Conservation (phyloP, 1,140 invertebrate species). For the Meloidogyne chitwoodi region DNA sequence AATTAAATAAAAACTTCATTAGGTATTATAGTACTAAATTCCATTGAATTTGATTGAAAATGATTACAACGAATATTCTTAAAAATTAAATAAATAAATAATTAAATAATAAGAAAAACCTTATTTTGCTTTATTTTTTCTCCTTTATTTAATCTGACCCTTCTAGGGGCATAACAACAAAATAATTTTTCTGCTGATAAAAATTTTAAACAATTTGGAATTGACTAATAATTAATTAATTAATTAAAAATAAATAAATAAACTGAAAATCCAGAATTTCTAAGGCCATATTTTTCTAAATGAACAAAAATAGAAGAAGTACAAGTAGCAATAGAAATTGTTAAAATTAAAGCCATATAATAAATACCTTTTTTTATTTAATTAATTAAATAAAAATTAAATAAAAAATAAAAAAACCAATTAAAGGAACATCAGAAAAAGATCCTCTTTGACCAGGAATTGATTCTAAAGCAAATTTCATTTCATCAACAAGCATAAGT, state of each 20-base stretch:
- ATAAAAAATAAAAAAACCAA: slow-evolving; percentile 34
- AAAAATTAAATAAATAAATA: neutral
- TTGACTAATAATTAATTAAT: slow-evolving; percentile 35
- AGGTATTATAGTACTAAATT: slow-evolving; percentile 53
- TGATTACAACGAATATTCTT: slow-evolving; percentile 13
- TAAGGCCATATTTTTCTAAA: slow-evolving; percentile 54
- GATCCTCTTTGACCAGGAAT: slow-evolving; percentile 58
- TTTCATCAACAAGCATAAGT: slow-evolving; percentile 59
- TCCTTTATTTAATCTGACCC: slow-evolving; percentile 51
- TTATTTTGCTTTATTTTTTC: slow-evolving; percentile 45
- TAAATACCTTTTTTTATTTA: slow-evolving; percentile 43
- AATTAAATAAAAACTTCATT: slow-evolving; percentile 44
- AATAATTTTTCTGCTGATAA: slow-evolving; percentile 55
- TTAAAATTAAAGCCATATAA: slow-evolving; percentile 57
- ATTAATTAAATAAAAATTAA: neutral
- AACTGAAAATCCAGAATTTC: slow-evolving; percentile 49
- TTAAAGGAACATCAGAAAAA: slow-evolving; percentile 54
- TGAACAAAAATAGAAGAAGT: slow-evolving; percentile 58
- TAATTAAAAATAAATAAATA: neutral
- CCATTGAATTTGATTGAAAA: slow-evolving; percentile 45
- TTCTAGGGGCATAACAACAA: slow-evolving; percentile 53
- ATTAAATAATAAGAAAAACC: slow-evolving; percentile 35
- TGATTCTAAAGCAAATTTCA: slow-evolving; percentile 58
- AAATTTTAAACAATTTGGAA: slow-evolving; percentile 52
- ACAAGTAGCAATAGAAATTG: slow-evolving; percentile 56